Evolutionary conservation across 2,888 invertebrate genomes (phyloP), one percentile per base, ranked within the genome.

Genomic region (Ceramica pisi): DNA sequence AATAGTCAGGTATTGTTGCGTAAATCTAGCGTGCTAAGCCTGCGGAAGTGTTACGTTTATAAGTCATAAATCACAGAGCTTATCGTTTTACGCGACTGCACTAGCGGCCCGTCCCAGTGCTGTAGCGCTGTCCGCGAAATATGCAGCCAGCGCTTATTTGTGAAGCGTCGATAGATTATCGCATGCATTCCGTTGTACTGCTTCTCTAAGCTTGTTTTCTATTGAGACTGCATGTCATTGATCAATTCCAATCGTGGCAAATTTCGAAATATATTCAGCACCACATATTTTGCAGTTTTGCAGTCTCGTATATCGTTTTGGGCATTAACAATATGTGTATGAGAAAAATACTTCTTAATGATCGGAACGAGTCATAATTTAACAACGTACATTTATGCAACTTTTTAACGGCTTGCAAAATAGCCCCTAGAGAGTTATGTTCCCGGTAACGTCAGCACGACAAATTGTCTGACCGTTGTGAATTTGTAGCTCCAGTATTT

Each of bases 31-130:
- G 74, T 57, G 72, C 86, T 88, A 87, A 91, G 90, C 90, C 89
- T 90, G 92, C 92, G 93, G 94, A 94, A 94, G 91, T 93, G 90
- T 92, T 91, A 91, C 91, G 91, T 92, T 94, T 92, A 92, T 92
- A 92, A 90, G 89, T 90, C 92, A 92, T 94, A 94, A 94, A 94
- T 94, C 94, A 94, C 90, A 82, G 78, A 88, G 93, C 93, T 94
- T 94, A 94, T 94, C 94, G 92, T 90, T 89, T 89, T 88, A 90
- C 89, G 89, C 90, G 90, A 89, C 91, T 76, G 82, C 71, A 67
- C 72, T 26, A 67, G 77, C 74, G 81, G 70, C 75, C 80, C 75
- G 81, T 81, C 61, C 81, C 71, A 73, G 77, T 84, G 87, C 83
- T 87, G 87, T 85, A 84, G 81, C 83, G 83, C 86, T 87, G 88